Evolutionary conservation across 2,888 invertebrate species (phyloP).

Genomic region (Bugula neritina): DNA sequence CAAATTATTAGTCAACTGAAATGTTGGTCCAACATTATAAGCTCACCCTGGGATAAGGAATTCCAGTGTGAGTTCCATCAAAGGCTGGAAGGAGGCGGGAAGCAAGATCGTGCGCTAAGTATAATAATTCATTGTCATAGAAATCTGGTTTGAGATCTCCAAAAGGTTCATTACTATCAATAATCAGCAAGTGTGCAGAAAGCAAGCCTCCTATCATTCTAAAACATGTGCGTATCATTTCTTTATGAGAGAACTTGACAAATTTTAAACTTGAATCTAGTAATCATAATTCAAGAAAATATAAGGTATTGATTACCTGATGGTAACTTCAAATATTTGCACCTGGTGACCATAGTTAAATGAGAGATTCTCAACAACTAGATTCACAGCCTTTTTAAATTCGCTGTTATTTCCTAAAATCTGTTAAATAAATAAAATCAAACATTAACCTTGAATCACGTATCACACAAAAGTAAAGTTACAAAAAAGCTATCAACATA

Average conservation of each 20-base stretch:
- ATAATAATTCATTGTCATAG: slow-evolving; percentile 60
- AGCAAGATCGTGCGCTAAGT: slow-evolving; percentile 62
- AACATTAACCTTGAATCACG: too few relatives aligned
- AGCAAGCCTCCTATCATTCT: slow-evolving; percentile 61
- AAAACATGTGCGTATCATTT: not conserved
- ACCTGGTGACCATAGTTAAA: slow-evolving; percentile 62
- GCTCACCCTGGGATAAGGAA: slow-evolving; percentile 55
- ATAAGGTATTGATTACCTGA: slow-evolving; percentile 56
- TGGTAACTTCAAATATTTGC: slow-evolving; percentile 64
- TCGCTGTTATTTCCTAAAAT: slow-evolving; percentile 59
- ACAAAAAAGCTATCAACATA: too few relatives aligned
- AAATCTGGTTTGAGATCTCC: slow-evolving; percentile 54
- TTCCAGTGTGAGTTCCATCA: slow-evolving; percentile 59
- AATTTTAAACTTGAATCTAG: too few relatives aligned
- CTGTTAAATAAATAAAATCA: slow-evolving; percentile 45
- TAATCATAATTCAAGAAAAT: too few relatives aligned
- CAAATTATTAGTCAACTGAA: too few relatives aligned
- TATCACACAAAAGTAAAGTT: too few relatives aligned
- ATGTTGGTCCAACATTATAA: too few relatives aligned
- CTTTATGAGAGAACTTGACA: too few relatives aligned
- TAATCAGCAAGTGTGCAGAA: slow-evolving; percentile 62
- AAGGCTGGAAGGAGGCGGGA: slow-evolving; percentile 61
- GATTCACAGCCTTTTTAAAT: slow-evolving; percentile 59
- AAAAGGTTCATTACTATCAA: slow-evolving; percentile 58
- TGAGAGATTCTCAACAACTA: slow-evolving; percentile 59